Base-by-base conservation (phyloP, 2,113 vertebrate genomes). In the Sylvilagus bachmani region DNA sequence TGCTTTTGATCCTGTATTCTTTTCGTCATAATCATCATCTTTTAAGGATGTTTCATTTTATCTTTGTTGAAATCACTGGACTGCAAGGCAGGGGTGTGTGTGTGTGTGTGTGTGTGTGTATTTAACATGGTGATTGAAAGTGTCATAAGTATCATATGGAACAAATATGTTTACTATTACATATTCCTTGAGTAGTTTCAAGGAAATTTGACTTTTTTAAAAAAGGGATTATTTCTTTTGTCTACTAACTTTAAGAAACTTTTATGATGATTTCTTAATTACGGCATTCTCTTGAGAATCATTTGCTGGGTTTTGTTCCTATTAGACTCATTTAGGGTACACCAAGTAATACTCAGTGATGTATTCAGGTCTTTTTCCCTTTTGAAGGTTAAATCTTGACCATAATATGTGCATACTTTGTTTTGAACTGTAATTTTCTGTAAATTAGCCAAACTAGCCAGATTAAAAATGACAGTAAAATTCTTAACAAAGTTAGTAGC, bases 391-490 rank as follows among this genome's bases (percentile, higher is more conserved):
- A 90, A 93, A 91, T 81, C 79, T 96, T 93, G 84, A 66, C 81
- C 44, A 61, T 93, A 95, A 94, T 93, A 74, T 71, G 64, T 95
- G 38, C 29, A 71, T 96, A 55, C n/a, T 8, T 89, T 90, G 33
- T 92, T 95, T 97, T 94, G 75, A 95, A 94, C 8, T 93, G 86
- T 87, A 31, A 22, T 77, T 96, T 91, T 97, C 91, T 94, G 70
- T 69, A 74, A 74, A 13, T 89, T 95, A 86, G 89, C 44, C 11
- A 66, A 96, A 55, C 33, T 61, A 95, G 38, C 17, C 36, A 96
- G 66, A n/a, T 71, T 96, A 88, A 96, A 66, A 95, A 92, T 93
- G 88, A 73, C 22, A 82, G 84, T 94, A 67, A 90, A 81, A 86
- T 36, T 89, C 71, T 83, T 96, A 89, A 62, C 53, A 61, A 90